Percentiles rank a stretch among this genome's conserved stretches.
These are phyloP conservation scores for Aplochiton taeniatus DNA, from an alignment of 2,797 vertebrate species.

Conservation along the genomic window DNA sequence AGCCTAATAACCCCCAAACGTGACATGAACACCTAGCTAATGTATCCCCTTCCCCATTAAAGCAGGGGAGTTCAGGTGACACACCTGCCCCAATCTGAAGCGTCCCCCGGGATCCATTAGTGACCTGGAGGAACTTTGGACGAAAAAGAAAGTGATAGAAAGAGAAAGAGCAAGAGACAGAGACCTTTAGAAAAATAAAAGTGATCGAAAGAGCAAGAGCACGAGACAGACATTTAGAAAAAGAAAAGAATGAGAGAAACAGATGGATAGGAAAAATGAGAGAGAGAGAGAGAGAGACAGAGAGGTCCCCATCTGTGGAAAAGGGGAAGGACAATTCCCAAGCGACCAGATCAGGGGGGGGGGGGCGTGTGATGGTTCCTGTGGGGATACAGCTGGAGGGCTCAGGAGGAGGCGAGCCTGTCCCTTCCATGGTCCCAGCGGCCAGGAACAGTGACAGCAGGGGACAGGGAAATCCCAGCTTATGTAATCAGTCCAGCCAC, in stretches of 20 bases:
- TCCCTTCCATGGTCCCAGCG: constrained; percentile 43
- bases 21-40: no score
- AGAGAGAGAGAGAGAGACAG: constrained; percentile 3
- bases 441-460: constrained; percentile 47
- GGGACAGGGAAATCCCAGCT: constrained; percentile 46
- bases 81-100: neutral
- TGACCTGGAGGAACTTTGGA: constrained; percentile 42
- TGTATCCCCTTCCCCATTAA: no score
- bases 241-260: neutral
- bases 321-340: constrained; percentile 51
- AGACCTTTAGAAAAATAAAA: no score
- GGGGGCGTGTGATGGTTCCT: no score
- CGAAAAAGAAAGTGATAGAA: constrained; percentile 19
- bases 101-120: neutral
- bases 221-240: neutral
- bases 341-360: constrained; percentile 31
- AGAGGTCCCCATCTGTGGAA: constrained; percentile 61
- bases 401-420: constrained; percentile 57
- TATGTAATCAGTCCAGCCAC: constrained; percentile 28
- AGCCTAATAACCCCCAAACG: no score
- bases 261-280: neutral
- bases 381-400: constrained; percentile 45
- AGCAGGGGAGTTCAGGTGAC: no score
- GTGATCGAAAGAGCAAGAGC: neutral
- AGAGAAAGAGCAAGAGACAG: neutral